These are phyloP conservation scores for Mareca penelope DNA, from an alignment of 2,797 vertebrate genomes.

Conservation along the genomic window DNA sequence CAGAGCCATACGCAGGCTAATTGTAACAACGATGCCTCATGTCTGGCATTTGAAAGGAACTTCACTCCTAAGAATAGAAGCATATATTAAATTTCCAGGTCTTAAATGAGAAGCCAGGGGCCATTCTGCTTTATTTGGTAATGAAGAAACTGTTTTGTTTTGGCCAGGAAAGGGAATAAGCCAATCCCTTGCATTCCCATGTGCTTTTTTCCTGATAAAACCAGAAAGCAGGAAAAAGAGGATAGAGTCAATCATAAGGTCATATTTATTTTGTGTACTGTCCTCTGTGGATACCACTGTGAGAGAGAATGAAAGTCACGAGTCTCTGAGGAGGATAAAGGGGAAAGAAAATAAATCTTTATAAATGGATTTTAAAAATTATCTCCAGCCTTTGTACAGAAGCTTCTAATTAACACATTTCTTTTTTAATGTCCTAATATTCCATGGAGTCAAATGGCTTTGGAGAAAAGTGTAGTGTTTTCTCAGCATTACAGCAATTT, in stretches of 20 bases:
- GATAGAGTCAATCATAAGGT: background rate
- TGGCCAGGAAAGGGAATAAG: constrained; percentile 18
- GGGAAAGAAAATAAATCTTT: background rate
- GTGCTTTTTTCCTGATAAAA: constrained; percentile 47
- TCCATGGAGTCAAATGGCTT: background rate
- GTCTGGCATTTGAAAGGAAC: constrained; percentile 40
- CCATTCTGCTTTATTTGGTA: constrained; percentile 51
- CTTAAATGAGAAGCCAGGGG: constrained; percentile 29
- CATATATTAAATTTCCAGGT: constrained; percentile 63
- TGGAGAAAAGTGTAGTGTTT: background rate
- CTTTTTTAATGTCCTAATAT: background rate
- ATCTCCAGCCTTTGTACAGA: background rate
- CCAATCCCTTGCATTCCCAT: background rate
- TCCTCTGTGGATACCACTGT: background rate
- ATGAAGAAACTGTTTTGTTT: constrained; percentile 48
- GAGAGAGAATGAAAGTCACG: background rate
- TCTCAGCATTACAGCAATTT: background rate
- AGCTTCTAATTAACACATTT: constrained; percentile 27
- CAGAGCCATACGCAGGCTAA: constrained; percentile 48
- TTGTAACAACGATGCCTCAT: constrained; percentile 43
- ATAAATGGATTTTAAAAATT: background rate
- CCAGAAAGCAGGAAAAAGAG: background rate
- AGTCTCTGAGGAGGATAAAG: background rate
- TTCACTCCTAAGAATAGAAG: constrained; percentile 51
- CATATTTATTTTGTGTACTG: background rate